Base-by-base conservation (phyloP, 2,113 vertebrate genomes). In the Phalacrocorax pelagicus region DNA sequence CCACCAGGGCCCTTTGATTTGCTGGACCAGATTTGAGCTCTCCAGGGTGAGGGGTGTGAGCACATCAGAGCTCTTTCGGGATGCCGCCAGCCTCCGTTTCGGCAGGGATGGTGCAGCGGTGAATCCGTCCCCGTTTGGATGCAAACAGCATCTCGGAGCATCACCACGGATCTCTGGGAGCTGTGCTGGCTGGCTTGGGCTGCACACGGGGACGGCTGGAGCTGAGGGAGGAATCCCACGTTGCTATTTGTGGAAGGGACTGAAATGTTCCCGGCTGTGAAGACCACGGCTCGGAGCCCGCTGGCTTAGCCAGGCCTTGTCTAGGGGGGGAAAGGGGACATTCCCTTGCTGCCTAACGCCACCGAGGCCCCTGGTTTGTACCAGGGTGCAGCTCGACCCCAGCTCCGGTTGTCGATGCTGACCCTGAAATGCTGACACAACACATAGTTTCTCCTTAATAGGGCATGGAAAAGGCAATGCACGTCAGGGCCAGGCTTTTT, bases 381-480 rank as follows among this genome's bases (percentile, higher is more conserved):
- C 83, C 73, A 87, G 67, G 83, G 62, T 63, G 61, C 54, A 90
- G 94, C 83, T 69, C 74, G 86, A 86, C 80, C 87, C 63, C 0
- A 0, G 55, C 90, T 84, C 58, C 1, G 49, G 26, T 79, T 88
- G 79, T 63, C 8, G 1, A 7, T 88, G 38, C 78, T 96, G 94
- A n/a, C 70, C 86, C 81, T 18, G 40, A 72, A 92, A 82, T 34
- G 62, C 90, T 96, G 95, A 90, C 83, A 93, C 34, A 6, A 82
- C 88, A 90, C 95, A 92, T 67, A 87, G 88, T 92, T 96, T 96
- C 71, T 97, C 95, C 94, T 95, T 90, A 90, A 65, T 49, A 86
- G 91, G 96, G 82, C 75, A 55, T 86, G n/a, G 86, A 46, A 54
- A 58, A 92, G 75, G 94, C 49, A 1, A 70, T 44, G 49, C 2